Percentiles rank a stretch among this genome's conserved stretches.
Conservation (phyloP, 2,888 invertebrate species). For the Orchesella flavescens region DNA sequence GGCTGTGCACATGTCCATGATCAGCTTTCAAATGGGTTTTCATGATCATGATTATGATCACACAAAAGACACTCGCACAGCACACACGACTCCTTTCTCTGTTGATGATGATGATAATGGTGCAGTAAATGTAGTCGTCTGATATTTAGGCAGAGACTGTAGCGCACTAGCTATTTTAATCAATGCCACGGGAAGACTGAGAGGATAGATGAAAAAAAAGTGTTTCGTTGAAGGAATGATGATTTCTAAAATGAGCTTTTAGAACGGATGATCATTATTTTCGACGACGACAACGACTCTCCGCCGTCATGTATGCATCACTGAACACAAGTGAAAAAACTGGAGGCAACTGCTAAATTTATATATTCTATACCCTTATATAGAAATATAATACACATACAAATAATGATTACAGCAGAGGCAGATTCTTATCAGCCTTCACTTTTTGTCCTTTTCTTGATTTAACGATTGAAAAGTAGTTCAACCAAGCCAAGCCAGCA, state of each 20-base stretch:
- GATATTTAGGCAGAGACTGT: neutral
- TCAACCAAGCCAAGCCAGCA: neutral
- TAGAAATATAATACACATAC: too few species aligned
- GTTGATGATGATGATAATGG: conserved; percentile 19
- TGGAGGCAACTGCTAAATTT: too few species aligned
- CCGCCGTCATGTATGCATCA: too few species aligned
- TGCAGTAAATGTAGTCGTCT: conserved; percentile 4
- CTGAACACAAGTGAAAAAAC: too few species aligned
- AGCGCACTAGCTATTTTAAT: conserved; percentile 28
- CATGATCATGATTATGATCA: conserved; percentile 22
- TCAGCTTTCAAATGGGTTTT: conserved; percentile 54
- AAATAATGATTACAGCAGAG: too few species aligned
- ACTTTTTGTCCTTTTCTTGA: neutral
- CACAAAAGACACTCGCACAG: neutral
- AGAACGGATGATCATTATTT: conserved; percentile 24
- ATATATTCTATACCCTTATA: too few species aligned
- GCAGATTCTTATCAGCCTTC: neutral
- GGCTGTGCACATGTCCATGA: conserved; percentile 45
- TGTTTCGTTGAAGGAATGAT: conserved; percentile 37
- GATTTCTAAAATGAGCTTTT: conserved; percentile 40
- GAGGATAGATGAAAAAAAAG: neutral
- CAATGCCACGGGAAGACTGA: conserved; percentile 17
- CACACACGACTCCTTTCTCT: too few species aligned
- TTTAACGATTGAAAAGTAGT: conserved; percentile 11
- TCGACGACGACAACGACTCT: neutral